Percentiles rank a stretch among this genome's conserved stretches.
phyloP scores from a whole-genome alignment of 2,888 invertebrate species.

The Andricus curvator region DNA sequence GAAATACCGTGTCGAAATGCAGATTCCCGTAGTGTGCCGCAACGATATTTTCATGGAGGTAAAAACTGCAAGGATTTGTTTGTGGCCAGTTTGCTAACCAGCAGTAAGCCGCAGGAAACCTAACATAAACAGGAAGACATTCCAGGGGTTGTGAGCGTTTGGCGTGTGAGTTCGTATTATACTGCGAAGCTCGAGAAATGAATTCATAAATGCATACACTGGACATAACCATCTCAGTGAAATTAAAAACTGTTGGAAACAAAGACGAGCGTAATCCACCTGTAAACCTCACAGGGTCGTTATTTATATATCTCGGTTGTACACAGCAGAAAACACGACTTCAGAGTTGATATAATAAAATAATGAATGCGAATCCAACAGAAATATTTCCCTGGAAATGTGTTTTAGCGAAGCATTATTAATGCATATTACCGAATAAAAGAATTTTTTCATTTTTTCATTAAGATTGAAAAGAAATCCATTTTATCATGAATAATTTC shows the following conservation, averaged over 20 bases:
- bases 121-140: slow-evolving; percentile 38
- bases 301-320: slow-evolving; percentile 14
- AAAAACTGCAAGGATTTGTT: slow-evolving; percentile 40
- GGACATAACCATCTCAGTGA: slow-evolving; percentile 28
- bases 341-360: slow-evolving; percentile 21
- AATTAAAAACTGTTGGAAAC: slow-evolving; percentile 37
- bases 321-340: slow-evolving; percentile 3
- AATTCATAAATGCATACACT: slow-evolving; percentile 34
- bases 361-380: neutral
- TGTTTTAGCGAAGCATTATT: neutral
- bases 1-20: slow-evolving; percentile 33
- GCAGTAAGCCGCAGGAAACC: slow-evolving; percentile 38
- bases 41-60: slow-evolving; percentile 10
- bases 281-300: slow-evolving; percentile 25
- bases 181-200: slow-evolving; percentile 36
- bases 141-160: slow-evolving; percentile 35
- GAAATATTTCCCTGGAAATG: neutral
- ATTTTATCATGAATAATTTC: too few species aligned
- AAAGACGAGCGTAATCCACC: slow-evolving; percentile 31
- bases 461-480: too few species aligned
- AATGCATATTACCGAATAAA: neutral
- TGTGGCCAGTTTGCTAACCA: slow-evolving; percentile 40
- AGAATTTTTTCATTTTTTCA: neutral
- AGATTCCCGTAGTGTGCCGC: neutral
- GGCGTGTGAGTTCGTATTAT: slow-evolving; percentile 33